phyloP scores from a whole-genome alignment of 2,113 vertebrate species.

The Arizona elegans region DNA sequence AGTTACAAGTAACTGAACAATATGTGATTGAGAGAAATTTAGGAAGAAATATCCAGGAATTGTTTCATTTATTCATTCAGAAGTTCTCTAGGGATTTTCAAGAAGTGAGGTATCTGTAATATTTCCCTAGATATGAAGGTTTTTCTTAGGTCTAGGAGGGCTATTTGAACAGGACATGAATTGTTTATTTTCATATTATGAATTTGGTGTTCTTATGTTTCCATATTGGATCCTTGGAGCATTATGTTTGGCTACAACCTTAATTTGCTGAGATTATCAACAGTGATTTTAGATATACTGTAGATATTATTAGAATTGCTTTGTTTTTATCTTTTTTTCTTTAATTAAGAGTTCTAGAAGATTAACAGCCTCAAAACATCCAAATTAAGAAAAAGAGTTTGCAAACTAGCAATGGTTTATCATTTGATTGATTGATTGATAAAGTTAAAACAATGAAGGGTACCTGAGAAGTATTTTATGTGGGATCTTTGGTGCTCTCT shows the following conservation, averaged over 20 bases:
- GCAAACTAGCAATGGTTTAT: not conserved
- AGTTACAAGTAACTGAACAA: not conserved
- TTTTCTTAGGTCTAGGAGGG: slow-evolving; percentile 8
- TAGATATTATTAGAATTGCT: not conserved
- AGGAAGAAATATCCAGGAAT: slow-evolving; percentile 42
- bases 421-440: not conserved
- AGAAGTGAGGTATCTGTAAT: slow-evolving; percentile 26
- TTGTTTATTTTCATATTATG: slow-evolving; percentile 1
- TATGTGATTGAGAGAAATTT: not conserved
- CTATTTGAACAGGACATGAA: slow-evolving; percentile 35
- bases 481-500: not conserved
- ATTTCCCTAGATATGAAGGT: slow-evolving; percentile 38
- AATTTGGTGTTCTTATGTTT: not conserved
- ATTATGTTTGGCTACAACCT: not conserved
- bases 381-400: not conserved
- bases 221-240: not conserved
- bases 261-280: slow-evolving; percentile 16
- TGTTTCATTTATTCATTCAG: slow-evolving; percentile 38
- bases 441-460: not conserved
- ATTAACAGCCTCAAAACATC: not conserved
- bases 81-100: slow-evolving; percentile 47
- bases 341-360: not conserved
- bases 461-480: not conserved
- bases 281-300: not conserved
- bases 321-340: not conserved